Evolutionary conservation across 2,888 invertebrate genomes (phyloP).

Genomic region (Prosapia bicincta): DNA sequence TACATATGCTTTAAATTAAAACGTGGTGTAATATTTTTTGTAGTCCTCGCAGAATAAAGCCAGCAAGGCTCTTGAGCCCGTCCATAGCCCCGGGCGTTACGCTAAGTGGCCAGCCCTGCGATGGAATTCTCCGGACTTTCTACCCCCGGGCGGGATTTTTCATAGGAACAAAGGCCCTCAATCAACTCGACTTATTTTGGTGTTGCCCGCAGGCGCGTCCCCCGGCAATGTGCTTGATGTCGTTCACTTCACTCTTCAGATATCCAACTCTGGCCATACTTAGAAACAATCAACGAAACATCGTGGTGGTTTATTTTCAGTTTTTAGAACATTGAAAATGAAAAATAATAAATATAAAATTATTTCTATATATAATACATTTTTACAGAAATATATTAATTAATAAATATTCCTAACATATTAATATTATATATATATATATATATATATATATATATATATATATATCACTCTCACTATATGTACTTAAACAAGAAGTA

Average conservation of each 20-base stretch:
- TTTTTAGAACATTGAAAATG: too few relatives aligned
- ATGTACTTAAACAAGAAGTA: too few relatives aligned
- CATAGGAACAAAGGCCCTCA: constrained; percentile 26
- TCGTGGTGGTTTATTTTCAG: not conserved
- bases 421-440: too few relatives aligned
- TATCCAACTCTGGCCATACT: not conserved
- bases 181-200: constrained; percentile 24
- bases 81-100: not conserved
- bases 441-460: too few relatives aligned
- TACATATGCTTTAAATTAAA: constrained; percentile 2
- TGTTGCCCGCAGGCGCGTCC: constrained; percentile 1
- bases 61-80: not conserved
- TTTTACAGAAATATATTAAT: too few relatives aligned
- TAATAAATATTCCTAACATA: too few relatives aligned
- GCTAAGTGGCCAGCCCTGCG: constrained; percentile 13
- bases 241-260: not conserved
- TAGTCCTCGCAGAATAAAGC: not conserved
- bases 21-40: not conserved
- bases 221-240: not conserved
- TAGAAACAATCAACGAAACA: not conserved
- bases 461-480: too few relatives aligned
- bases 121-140: constrained; percentile 18
- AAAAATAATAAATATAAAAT: too few relatives aligned
- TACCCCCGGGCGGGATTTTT: constrained; percentile 22
- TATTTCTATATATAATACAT: too few relatives aligned